A percentile compares a stretch with the other conserved stretches of the same genome.
Conservation (phyloP, 2,797 vertebrate species). For the Thripadectes ignobilis region DNA sequence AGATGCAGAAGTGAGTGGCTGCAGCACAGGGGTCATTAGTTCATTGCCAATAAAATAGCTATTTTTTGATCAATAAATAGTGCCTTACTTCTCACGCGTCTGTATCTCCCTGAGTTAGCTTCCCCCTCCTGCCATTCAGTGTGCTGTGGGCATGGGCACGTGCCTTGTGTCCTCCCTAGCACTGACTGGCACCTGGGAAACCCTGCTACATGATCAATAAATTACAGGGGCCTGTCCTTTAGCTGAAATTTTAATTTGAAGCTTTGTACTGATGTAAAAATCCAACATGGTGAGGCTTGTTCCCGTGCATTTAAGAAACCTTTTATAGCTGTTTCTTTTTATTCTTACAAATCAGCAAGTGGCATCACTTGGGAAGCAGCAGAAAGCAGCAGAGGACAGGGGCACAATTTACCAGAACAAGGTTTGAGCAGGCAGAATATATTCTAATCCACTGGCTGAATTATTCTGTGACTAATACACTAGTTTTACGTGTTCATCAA, state of each 20-base stretch:
- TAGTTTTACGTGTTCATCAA: constrained; percentile 17
- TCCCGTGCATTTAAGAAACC: not conserved
- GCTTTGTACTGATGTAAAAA: not conserved
- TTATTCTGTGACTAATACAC: constrained; percentile 39
- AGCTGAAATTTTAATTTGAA: not conserved
- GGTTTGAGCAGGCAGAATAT: not conserved
- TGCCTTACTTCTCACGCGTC: not conserved
- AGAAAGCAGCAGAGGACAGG: not conserved
- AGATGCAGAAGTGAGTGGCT: not conserved
- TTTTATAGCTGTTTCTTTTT: not conserved
- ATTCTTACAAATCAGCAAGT: not conserved
- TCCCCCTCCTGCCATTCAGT: fast-evolving
- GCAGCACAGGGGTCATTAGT: not conserved
- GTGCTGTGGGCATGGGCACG: not conserved
- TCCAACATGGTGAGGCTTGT: not conserved
- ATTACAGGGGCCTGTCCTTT: not conserved
- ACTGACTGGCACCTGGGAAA: not conserved
- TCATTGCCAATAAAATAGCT: not conserved
- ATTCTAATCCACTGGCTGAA: constrained; percentile 42
- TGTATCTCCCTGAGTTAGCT: not conserved
- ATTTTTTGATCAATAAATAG: not conserved
- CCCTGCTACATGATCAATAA: not conserved
- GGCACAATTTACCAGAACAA: not conserved
- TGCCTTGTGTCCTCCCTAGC: not conserved
- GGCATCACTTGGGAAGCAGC: not conserved